Base-by-base conservation (phyloP, 2,113 vertebrate genomes). In the Caranx melampygus region DNA sequence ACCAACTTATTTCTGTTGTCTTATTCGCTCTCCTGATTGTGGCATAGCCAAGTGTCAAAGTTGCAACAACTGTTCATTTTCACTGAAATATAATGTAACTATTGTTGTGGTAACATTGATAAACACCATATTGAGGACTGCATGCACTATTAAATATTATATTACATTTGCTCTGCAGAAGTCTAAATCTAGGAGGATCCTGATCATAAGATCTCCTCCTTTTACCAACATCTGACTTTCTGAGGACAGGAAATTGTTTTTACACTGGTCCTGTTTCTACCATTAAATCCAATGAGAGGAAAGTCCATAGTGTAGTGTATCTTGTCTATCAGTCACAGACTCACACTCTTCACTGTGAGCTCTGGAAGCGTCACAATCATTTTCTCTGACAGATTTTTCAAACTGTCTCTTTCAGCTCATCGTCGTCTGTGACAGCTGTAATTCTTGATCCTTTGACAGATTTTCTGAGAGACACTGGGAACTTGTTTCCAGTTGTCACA, bases 21-120 rank as follows among this genome's bases (percentile, higher is more conserved):
- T 37, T 45, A 2, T 45, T 13, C 14, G 35, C n/a, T 44, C n/a
- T 40, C 14, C 14, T 34, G 18, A n/a, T 34, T 55, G 13, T 21
- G 21, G 6, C 42, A 52, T 44, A 44, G 65, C 65, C 26, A n/a
- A 16, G 40, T 71, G 72, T 65, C 33, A 26, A 40, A 64, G 14
- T 62, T 63, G 2, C 31, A 35, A 31, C 34, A 58, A 8, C 10
- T 31, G 18, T 59, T 63, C 13, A 59, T 58, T 40, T 40, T 21
- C 58, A 42, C 2, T 54, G 26, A 61, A 78, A 26, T 26, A 26
- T 26, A 49, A 63, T 60, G 26, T 64, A 33, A 1, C 16, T 26
- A 59, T 83, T 26, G 40, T 52, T 67, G 63, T 78, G 68, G 67
- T 67, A 72, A 67, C 20, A 31, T 6, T 37, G 54, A 61, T 12